Conservation (phyloP, 2,888 invertebrate genomes). For the Ephialtes manifestator region DNA sequence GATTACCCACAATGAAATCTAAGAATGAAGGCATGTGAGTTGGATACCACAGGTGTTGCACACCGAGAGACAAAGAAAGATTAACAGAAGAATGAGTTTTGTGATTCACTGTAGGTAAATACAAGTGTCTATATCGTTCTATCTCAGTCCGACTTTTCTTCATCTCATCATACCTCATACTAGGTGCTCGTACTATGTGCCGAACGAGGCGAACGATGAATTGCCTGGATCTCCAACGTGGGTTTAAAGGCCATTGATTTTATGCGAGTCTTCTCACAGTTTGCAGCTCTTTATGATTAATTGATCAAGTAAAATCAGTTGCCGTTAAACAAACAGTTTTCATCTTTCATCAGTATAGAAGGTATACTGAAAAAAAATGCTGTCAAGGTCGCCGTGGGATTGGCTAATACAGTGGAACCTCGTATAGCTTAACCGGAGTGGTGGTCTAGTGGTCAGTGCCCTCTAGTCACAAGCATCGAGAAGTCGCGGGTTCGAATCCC, state of each 20-base stretch:
- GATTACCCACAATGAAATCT: conserved; percentile 40
- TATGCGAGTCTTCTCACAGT: conserved; percentile 24
- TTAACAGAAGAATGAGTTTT: conserved; percentile 34
- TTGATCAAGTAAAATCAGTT: conserved; percentile 23
- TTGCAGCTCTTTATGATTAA: background rate
- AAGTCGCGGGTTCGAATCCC: too few relatives aligned
- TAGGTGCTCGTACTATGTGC: background rate
- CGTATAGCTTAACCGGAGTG: too few relatives aligned
- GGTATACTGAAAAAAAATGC: too few relatives aligned
- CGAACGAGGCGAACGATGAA: conserved; percentile 38
- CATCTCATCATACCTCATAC: background rate
- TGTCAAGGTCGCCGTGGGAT: too few relatives aligned
- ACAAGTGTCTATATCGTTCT: background rate
- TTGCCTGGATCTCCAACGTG: conserved; percentile 20
- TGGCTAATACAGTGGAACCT: too few relatives aligned
- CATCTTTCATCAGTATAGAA: too few relatives aligned
- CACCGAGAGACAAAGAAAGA: conserved; percentile 45
- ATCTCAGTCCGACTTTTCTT: conserved; percentile 22
- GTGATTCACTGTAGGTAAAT: conserved; percentile 40
- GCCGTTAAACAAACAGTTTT: too few relatives aligned
- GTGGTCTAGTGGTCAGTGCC: too few relatives aligned
- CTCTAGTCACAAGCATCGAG: too few relatives aligned
- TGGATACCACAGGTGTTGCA: conserved; percentile 42
- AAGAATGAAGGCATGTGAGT: conserved; percentile 11
- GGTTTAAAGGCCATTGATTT: conserved; percentile 25